Conservation (phyloP, 1,140 invertebrate species). For the Zaprionus kolodkinae region DNA sequence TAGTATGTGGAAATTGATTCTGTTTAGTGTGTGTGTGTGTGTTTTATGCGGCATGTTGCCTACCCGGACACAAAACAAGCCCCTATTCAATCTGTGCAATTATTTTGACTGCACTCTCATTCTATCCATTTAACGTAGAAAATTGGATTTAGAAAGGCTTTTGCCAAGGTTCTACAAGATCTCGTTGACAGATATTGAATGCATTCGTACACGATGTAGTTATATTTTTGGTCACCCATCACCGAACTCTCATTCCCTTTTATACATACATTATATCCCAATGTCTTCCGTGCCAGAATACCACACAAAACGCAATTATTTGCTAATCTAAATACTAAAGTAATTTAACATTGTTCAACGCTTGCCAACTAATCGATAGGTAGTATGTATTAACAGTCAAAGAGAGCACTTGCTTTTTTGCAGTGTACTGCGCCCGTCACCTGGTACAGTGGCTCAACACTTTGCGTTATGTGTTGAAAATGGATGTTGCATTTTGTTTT, state of each 20-base stretch:
- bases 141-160: conserved; percentile 13
- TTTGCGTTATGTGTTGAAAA: conserved; percentile 50
- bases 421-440: conserved; percentile 42
- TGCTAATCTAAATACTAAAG: conserved; percentile 50
- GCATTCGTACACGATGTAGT: conserved; percentile 25
- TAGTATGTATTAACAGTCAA: conserved; percentile 10
- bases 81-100: conserved; percentile 42
- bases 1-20: conserved; percentile 26
- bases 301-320: conserved; percentile 22
- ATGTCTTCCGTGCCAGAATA: neutral
- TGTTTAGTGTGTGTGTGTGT: conserved; percentile 54
- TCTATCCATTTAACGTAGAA: conserved; percentile 9
- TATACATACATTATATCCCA: neutral
- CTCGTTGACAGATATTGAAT: conserved; percentile 38
- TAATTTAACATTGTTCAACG: conserved; percentile 41
- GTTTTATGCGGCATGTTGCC: conserved; percentile 76
- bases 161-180: conserved; percentile 20
- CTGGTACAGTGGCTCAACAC: conserved; percentile 35
- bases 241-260: neutral
- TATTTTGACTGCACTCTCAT: conserved; percentile 14
- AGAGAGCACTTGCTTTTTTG: conserved; percentile 25
- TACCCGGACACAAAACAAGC: conserved; percentile 46
- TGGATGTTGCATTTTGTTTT: conserved; percentile 55
- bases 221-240: conserved; percentile 25
- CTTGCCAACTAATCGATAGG: conserved; percentile 52